Conservation (phyloP, 2,113 vertebrate species). For the Mesitornis unicolor region DNA sequence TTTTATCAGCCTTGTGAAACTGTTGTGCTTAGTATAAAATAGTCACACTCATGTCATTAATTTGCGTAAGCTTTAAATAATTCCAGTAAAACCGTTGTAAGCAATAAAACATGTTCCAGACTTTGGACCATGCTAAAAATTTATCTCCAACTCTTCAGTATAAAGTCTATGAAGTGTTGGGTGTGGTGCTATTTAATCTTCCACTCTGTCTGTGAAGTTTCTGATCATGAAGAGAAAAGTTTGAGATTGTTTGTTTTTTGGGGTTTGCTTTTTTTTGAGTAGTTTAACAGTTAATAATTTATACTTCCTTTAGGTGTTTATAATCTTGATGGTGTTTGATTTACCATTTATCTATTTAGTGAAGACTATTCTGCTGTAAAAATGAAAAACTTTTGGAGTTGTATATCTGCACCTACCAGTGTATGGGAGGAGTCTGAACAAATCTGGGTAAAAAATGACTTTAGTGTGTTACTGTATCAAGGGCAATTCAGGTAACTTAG, state of each 20-base stretch:
- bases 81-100: background rate
- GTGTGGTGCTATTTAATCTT: background rate
- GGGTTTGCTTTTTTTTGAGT: background rate
- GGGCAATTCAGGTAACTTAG: background rate
- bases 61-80: background rate
- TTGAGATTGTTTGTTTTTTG: background rate
- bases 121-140: background rate
- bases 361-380: background rate
- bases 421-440: background rate
- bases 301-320: background rate
- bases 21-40: background rate
- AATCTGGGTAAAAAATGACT: background rate
- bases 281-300: background rate
- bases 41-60: background rate
- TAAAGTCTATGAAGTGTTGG: background rate
- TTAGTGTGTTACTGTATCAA: accelerated
- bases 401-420: background rate
- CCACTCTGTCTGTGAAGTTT: background rate
- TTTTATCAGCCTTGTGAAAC: background rate
- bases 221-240: background rate
- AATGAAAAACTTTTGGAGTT: background rate
- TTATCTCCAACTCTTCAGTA: background rate
- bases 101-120: constrained; percentile 11
- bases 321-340: background rate
- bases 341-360: background rate